Base-by-base conservation (phyloP, 2,888 invertebrate genomes). In the Ophion costatus region DNA sequence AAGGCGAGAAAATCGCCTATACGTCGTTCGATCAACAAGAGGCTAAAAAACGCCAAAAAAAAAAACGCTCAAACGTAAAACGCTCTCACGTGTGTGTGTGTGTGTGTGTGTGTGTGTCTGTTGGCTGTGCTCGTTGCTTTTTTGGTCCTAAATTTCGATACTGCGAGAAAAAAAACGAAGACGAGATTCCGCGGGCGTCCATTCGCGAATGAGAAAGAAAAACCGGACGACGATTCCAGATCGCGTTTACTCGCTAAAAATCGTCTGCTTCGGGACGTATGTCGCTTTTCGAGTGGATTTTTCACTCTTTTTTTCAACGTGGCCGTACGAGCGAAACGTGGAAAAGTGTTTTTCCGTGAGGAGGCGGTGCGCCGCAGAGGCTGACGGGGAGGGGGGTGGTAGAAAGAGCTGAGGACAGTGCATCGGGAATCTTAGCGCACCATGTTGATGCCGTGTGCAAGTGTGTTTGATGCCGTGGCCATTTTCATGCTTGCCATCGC, bases 401-500 rank as follows among this genome's bases (percentile, higher is more conserved):
- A 45, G 45, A 2, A 45, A 45, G 45, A 45, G 45, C 45, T 45
- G 45, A 20, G 20, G 57, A 59, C 20, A 59, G 80, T 84, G 82
- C 79, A 86, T 86, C 78, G 64, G 67, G 59, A 29, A 67, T 64
- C 75, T 24, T 69, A 86, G 88, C 88, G 38, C 79, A 88, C 88
- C 89, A 89, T 90, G 90, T 91, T 91, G 90, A 90, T 91, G 90
- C 88, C 89, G 90, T 90, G 90, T 89, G 90, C 90, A 90, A 92
- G 89, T 90, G 67, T 77, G 76, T 76, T 66, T 77, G 91, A 91
- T 93, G 90, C 92, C 92, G 93, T 91, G 92, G 93, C 93, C 93
- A 93, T 93, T 93, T 93, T 93, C 91, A 91, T 92, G 91, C 92
- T 91, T 91, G 90, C 91, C 45, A 45, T 14, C 45, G 45, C 45